Evolutionary conservation across 2,888 invertebrate genomes (phyloP).

Genomic region (Carabus problematicus): DNA sequence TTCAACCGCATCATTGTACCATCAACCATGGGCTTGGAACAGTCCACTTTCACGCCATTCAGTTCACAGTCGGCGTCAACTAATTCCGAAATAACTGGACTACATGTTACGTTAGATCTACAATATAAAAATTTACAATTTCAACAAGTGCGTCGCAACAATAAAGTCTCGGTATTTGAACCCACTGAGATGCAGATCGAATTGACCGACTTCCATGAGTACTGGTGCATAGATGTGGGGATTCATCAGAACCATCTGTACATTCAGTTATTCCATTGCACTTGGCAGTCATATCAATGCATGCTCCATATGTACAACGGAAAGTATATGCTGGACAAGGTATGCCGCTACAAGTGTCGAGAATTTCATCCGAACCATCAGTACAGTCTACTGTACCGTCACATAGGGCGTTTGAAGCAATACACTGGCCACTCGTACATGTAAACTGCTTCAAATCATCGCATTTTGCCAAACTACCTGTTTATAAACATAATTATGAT

Average conservation of each 20-base stretch:
- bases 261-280: constrained; percentile 62
- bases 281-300: constrained; percentile 63
- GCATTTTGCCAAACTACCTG: no score
- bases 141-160: no score
- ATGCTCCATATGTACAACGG: constrained; percentile 69
- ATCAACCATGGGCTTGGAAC: constrained; percentile 29
- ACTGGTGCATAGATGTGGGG: constrained; percentile 10
- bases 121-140: no score
- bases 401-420: constrained; percentile 56
- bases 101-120: constrained; percentile 35
- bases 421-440: constrained; percentile 58
- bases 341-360: constrained; percentile 45
- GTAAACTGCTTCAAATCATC: constrained; percentile 44
- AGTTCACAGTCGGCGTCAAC: constrained; percentile 27
- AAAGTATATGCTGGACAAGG: constrained; percentile 58
- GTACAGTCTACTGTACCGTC: constrained; percentile 60
- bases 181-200: constrained; percentile 3
- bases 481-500: no score
- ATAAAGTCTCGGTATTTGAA: constrained; percentile 14
- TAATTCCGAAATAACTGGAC: constrained; percentile 16
- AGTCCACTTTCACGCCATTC: constrained; percentile 14
- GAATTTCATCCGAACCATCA: constrained; percentile 61
- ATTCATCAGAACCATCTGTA: constrained; percentile 60
- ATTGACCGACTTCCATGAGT: not conserved
- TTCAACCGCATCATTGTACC: constrained; percentile 32